Evolutionary conservation across 2,888 invertebrate species (phyloP).

Genomic region (Keiferia lycopersicella): DNA sequence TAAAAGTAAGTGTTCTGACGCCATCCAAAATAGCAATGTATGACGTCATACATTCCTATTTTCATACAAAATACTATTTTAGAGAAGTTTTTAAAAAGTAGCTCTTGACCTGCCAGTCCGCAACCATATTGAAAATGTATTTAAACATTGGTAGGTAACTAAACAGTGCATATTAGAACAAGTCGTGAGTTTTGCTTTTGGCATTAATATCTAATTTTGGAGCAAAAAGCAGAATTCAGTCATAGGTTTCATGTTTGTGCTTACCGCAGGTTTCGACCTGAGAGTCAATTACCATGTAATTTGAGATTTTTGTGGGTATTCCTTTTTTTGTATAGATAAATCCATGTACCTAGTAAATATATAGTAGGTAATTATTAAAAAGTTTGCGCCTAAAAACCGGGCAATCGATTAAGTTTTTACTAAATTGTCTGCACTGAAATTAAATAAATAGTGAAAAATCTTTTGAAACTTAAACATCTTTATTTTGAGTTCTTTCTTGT

Average conservation of each 20-base stretch:
- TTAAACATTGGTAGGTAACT: not conserved
- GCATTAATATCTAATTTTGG: not conserved
- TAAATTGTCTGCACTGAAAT: slow-evolving; percentile 2
- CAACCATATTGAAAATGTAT: too few species aligned
- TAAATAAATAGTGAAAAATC: not conserved
- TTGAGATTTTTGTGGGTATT: slow-evolving; percentile 15
- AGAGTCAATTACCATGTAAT: slow-evolving; percentile 15
- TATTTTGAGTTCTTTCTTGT: not conserved
- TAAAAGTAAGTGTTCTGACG: too few species aligned
- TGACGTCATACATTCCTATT: too few species aligned
- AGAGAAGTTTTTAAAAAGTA: too few species aligned
- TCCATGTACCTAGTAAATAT: not conserved
- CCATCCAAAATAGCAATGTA: too few species aligned
- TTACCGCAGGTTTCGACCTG: slow-evolving; percentile 11
- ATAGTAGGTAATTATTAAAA: not conserved
- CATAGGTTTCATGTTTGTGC: not conserved
- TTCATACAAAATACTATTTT: too few species aligned
- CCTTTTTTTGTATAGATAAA: slow-evolving; percentile 8
- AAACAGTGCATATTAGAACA: not conserved
- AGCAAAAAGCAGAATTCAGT: not conserved
- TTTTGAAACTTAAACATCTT: not conserved
- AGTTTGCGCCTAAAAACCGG: not conserved
- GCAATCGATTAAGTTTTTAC: not conserved
- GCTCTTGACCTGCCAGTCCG: too few species aligned
- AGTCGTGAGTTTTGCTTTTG: not conserved